Conservation (phyloP, 2,888 invertebrate genomes). For the Hirtodrosophila alboralis region DNA sequence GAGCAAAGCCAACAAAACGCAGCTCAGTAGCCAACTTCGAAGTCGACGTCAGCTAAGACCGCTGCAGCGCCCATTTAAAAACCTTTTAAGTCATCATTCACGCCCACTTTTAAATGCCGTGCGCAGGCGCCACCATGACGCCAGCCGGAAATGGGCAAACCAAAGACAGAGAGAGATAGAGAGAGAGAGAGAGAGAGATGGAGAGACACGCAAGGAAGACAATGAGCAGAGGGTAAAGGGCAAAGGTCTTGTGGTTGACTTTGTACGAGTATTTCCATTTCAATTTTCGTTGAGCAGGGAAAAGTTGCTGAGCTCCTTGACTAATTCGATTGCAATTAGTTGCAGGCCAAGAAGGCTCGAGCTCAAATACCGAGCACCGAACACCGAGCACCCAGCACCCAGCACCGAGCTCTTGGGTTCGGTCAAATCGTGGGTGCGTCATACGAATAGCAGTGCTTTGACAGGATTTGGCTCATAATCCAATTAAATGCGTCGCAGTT, state of each 20-base stretch:
- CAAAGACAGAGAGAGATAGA: conserved; percentile 21
- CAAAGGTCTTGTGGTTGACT: conserved; percentile 29
- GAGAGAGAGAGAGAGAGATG: conserved; percentile 1
- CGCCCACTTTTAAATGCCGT: conserved; percentile 72
- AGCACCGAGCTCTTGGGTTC: conserved; percentile 1
- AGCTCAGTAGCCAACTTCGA: conserved; percentile 32
- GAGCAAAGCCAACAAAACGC: conserved; percentile 53
- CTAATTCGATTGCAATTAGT: conserved; percentile 77
- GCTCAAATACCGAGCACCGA: conserved; percentile 6
- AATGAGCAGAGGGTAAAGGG: conserved; percentile 1
- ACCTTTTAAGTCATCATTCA: conserved; percentile 81
- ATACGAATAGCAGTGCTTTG: conserved; percentile 53
- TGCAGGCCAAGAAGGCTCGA: conserved; percentile 46
- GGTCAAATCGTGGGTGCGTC: conserved; percentile 53
- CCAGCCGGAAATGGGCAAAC: conserved; percentile 73
- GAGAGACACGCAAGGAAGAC: no score
- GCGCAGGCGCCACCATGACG: conserved; percentile 80
- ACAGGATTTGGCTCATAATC: conserved; percentile 77
- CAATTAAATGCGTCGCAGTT: conserved; percentile 73
- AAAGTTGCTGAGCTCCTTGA: conserved; percentile 78
- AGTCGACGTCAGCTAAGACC: conserved; percentile 10
- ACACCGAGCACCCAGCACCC: conserved; percentile 4
- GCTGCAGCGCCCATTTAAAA: conserved; percentile 70
- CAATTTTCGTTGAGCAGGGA: conserved; percentile 36
- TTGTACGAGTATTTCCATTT: conserved; percentile 7